These are phyloP conservation scores for Amiota minor DNA, from an alignment of 2,888 invertebrate species.

Conservation along the genomic window DNA sequence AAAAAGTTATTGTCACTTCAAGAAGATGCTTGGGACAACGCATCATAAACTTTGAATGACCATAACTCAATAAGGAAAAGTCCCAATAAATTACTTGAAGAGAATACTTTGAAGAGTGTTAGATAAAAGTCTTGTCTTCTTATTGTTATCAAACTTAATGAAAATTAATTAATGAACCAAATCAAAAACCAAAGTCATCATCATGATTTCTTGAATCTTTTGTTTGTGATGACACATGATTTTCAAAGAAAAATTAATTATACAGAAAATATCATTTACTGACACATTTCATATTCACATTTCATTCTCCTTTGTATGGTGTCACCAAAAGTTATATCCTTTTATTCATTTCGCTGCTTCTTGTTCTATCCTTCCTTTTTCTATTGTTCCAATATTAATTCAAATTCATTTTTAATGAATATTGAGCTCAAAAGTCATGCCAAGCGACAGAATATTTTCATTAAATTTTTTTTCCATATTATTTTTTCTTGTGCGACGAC, in stretches of 20 bases:
- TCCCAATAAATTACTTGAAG: too few species aligned
- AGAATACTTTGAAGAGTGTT: too few species aligned
- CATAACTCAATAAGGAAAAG: too few species aligned
- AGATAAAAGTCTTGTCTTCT: too few species aligned
- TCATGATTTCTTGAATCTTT: background rate
- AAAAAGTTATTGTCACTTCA: too few species aligned
- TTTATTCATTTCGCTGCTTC: background rate
- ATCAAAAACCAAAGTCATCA: background rate
- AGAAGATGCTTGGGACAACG: too few species aligned
- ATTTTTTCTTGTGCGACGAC: background rate
- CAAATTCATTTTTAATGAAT: slow-evolving; percentile 23
- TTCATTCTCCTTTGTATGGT: background rate
- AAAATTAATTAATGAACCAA: too few species aligned
- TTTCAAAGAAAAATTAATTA: slow-evolving; percentile 13
- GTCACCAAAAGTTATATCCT: background rate
- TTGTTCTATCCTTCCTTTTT: background rate
- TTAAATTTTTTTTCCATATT: background rate
- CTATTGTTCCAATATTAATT: slow-evolving; percentile 9
- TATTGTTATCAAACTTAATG: too few species aligned
- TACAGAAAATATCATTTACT: background rate
- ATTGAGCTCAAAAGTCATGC: slow-evolving; percentile 7
- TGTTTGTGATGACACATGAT: too few species aligned
- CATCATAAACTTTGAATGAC: too few species aligned
- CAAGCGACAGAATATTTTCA: background rate
- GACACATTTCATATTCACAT: slow-evolving; percentile 16